Percentiles rank a stretch among this genome's conserved stretches.
These are phyloP conservation scores for Cheirogaleus major DNA, from an alignment of 2,797 vertebrate species.

Conservation along the genomic window DNA sequence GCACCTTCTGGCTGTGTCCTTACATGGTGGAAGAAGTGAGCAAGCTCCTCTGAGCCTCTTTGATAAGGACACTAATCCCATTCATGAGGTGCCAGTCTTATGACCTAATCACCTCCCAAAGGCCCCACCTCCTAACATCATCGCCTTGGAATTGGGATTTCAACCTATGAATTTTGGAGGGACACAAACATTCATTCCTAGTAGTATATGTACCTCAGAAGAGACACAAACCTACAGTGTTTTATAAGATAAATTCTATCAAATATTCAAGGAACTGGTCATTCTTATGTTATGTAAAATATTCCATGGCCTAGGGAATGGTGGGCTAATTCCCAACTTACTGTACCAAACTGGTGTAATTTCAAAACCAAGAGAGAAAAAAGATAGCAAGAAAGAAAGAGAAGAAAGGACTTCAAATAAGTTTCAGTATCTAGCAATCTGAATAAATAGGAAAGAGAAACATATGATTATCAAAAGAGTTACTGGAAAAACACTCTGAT, in stretches of 20 bases:
- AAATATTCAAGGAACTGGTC: background rate
- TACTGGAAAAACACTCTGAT: conserved; percentile 6
- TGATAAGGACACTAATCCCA: background rate
- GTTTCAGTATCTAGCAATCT: background rate
- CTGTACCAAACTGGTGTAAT: background rate
- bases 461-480: background rate
- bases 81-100: no score
- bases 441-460: background rate
- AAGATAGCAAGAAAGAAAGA: background rate
- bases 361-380: background rate
- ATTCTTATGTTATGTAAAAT: background rate
- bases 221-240: background rate
- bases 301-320: background rate
- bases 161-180: no score
- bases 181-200: background rate
- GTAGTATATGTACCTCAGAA: background rate
- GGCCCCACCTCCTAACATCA: no score
- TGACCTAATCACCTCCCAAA: background rate
- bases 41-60: background rate
- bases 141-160: no score
- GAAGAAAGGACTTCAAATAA: background rate
- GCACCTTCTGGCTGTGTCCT: background rate
- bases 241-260: background rate
- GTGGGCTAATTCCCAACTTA: background rate
- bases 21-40: background rate